Evolutionary conservation across 2,888 invertebrate species (phyloP).

Genomic region (Prosopocoilus inquinatus): DNA sequence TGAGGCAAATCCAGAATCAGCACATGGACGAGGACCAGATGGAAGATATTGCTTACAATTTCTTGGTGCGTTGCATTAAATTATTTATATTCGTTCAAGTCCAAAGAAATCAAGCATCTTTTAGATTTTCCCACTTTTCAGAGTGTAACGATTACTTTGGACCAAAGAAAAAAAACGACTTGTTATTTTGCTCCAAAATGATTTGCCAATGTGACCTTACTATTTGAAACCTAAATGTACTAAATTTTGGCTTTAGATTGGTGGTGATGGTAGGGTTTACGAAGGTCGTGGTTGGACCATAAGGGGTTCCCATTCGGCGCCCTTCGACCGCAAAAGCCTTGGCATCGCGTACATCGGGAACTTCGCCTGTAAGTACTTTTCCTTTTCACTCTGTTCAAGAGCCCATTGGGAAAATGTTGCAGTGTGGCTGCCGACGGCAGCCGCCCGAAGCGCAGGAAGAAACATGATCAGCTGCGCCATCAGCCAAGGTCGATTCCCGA

Average conservation of each 20-base stretch:
- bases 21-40: conserved; percentile 40
- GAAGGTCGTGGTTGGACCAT: conserved; percentile 62
- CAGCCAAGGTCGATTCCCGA: conserved; percentile 43
- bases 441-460: conserved; percentile 46
- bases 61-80: conserved; percentile 39
- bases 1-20: conserved; percentile 46
- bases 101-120: no score
- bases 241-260: conserved; percentile 46
- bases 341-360: conserved; percentile 53
- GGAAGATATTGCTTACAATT: conserved; percentile 46
- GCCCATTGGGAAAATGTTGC: background rate
- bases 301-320: conserved; percentile 58
- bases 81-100: background rate
- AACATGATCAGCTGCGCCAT: conserved; percentile 50
- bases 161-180: no score
- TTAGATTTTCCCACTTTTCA: no score
- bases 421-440: conserved; percentile 46
- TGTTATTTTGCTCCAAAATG: no score
- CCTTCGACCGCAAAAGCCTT: conserved; percentile 58
- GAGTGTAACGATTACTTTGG: no score
- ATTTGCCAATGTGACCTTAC: no score
- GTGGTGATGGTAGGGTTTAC: conserved; percentile 61
- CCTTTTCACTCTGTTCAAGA: background rate
- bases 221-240: no score
- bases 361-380: conserved; percentile 8